A percentile compares a stretch with the other conserved stretches of the same genome.
Evolutionary conservation across 2,888 invertebrate species (phyloP).

Genomic region (Oxytorus armatus): DNA sequence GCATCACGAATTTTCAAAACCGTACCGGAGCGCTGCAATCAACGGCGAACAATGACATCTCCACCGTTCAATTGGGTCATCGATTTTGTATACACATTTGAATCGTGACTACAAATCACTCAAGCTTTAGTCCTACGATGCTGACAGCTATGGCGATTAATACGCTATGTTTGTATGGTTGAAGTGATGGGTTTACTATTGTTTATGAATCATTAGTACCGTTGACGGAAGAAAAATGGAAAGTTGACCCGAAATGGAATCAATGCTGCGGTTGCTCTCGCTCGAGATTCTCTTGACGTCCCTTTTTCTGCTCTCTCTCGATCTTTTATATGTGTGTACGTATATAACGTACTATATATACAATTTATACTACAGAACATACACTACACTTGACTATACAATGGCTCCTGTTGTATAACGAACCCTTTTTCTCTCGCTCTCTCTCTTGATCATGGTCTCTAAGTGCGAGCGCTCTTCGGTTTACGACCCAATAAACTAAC

Average conservation of each 20-base stretch:
- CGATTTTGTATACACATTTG: constrained; percentile 49
- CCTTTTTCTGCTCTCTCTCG: constrained; percentile 2
- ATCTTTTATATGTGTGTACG: neutral
- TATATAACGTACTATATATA: too few species aligned
- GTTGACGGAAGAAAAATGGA: constrained; percentile 11
- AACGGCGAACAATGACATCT: constrained; percentile 27
- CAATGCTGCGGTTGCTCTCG: constrained; percentile 24
- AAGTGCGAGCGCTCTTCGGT: constrained; percentile 67
- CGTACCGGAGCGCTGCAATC: constrained; percentile 25
- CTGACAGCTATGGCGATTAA: neutral
- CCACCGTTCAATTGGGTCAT: constrained; percentile 38
- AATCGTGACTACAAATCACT: constrained; percentile 37
- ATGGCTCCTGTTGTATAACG: constrained; percentile 58
- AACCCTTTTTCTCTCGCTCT: constrained; percentile 35
- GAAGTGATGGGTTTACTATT: neutral
- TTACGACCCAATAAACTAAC: constrained; percentile 75
- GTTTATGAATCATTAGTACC: neutral
- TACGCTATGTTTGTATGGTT: neutral
- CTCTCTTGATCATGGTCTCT: constrained; percentile 56
- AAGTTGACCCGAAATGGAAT: constrained; percentile 22
- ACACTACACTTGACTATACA: constrained; percentile 37
- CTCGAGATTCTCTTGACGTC: constrained; percentile 29
- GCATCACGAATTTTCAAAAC: constrained; percentile 25
- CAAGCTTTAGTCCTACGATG: constrained; percentile 3
- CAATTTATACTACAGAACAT: constrained; percentile 2